Evolutionary conservation across 2,888 invertebrate genomes (phyloP), one percentile per base, ranked within the genome.

Genomic region (Matsumyia berberina): DNA sequence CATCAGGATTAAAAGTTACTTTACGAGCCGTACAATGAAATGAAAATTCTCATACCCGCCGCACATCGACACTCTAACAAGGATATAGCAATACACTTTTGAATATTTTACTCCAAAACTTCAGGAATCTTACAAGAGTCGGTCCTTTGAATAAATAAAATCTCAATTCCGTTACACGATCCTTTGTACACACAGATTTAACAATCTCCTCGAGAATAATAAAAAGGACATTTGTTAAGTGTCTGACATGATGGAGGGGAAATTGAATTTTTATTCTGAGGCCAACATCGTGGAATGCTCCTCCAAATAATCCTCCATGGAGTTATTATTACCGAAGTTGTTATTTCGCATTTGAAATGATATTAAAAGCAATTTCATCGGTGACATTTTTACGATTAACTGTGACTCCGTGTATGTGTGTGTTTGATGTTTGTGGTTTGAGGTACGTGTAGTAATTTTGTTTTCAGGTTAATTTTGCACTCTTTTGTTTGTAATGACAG

Each of bases 151-250:
- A 83, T 83, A 83, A 83, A 67, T 78, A 77, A 82, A 77, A 77
- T 73, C 67, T 60, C 78, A 78, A 83, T 83, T 83, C 72, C 67
- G 51, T 49, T 60, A 31, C 49, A 83, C 53, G 51, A 72, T 46
- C 39, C 60, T 55, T 60, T 67, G 67, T 62, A 42, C 51, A 80
- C 70, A 78, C 67, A 72, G 77, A 73, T 78, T 83, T 78, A 78
- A 78, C 82, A 83, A 77, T 73, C 72, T 83, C 67, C 53, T 29
- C 6, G 82, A 83, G 82, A 82, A 78, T 78, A 83, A 78, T 83
- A 78, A 83, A 83, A 77, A 60, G 66, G 72, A 83, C 78, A 78
- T 83, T 83, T 73, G 82, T 78, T 78, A 78, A 83, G 72, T 73
- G 78, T 72, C 78, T 62, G 67, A 58, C 57, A 70, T 44, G 53